Base-by-base conservation (phyloP, 2,113 vertebrate genomes). In the Lutjanus erythropterus region DNA sequence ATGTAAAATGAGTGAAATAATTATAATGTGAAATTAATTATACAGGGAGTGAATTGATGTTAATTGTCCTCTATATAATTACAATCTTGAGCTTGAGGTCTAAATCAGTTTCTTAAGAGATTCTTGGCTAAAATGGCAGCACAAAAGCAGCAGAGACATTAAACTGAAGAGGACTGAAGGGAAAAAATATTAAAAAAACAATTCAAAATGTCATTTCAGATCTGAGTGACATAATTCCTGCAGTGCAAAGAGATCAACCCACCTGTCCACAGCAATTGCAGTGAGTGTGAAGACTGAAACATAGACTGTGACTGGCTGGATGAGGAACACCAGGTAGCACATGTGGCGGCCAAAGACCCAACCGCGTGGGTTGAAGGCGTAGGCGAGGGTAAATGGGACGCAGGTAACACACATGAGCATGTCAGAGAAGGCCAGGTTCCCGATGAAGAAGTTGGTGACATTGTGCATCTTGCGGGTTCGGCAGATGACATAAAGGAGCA, bases 371-470 rank as follows among this genome's bases (percentile, higher is more conserved):
- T 95, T 95, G 62, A 96, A 96, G 83, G 93, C 93, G 0, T 95
- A 96, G 0, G 96, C 96, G 0, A 96, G 90, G 0, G 96, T 96
- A 79, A 97, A 95, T 2, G 94, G 96, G 2, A 96, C 93, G 0
- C 96, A 94, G 3, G 92, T 95, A 0, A 96, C 96, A 39, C 95
- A 96, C 96, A 96, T 96, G n/a, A 96, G 94, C 96, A 96, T 94
- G 93, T 96, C 95, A 0, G 95, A 96, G 84, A 96, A 96, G 86
- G 95, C 95, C 93, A 96, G 90, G 25, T 97, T 97, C 39, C 96
- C 96, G 18, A 97, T 96, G 70, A 97, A 96, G 66, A 97, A 95
- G 93, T 96, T 96, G 90, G 95, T 96, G 89, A 96, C 94, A 0
- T 95, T 96, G 91, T 96, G 95, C 96, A 96, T 96, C 73, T 95